Conservation (phyloP, 2,797 vertebrate genomes). For the Petrocephalus schoutedeni region DNA sequence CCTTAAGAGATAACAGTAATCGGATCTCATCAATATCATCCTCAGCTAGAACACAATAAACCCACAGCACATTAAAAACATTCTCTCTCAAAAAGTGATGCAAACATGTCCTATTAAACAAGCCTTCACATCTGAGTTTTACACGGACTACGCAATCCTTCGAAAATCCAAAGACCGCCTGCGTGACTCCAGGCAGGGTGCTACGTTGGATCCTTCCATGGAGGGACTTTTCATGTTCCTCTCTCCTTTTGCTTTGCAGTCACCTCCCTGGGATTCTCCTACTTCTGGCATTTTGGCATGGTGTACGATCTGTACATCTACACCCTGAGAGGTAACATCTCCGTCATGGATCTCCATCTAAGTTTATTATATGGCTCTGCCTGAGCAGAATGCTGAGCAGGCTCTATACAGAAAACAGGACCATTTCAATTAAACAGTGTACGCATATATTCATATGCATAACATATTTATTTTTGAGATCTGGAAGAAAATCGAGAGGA, state of each 20-base stretch:
- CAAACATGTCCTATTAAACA: neutral
- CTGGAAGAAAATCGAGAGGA: neutral
- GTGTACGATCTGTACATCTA: slow-evolving; percentile 15
- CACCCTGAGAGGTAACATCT: slow-evolving; percentile 17
- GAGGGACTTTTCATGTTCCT: neutral
- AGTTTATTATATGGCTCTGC: slow-evolving; percentile 28
- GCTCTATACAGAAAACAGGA: neutral
- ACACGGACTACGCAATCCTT: slow-evolving; percentile 11
- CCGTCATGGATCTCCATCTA: slow-evolving; percentile 31
- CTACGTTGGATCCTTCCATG: neutral
- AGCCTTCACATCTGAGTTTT: neutral
- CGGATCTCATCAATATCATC: slow-evolving; percentile 45
- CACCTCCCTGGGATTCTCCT: slow-evolving; percentile 18
- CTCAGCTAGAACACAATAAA: slow-evolving; percentile 35
- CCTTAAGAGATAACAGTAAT: slow-evolving; percentile 41
- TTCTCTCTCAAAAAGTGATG: neutral
- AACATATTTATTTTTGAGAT: neutral
- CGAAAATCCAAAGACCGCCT: neutral
- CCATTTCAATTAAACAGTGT: neutral
- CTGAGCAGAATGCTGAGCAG: slow-evolving; percentile 13
- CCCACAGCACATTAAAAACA: slow-evolving; percentile 9
- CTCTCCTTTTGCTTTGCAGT: neutral
- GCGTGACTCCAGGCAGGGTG: neutral
- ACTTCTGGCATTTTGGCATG: slow-evolving; percentile 13
- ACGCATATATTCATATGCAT: neutral